Percentiles rank a stretch among this genome's conserved stretches.
These are phyloP conservation scores for Alloplasta piceator DNA, from an alignment of 2,888 invertebrate genomes.

Conservation along the genomic window DNA sequence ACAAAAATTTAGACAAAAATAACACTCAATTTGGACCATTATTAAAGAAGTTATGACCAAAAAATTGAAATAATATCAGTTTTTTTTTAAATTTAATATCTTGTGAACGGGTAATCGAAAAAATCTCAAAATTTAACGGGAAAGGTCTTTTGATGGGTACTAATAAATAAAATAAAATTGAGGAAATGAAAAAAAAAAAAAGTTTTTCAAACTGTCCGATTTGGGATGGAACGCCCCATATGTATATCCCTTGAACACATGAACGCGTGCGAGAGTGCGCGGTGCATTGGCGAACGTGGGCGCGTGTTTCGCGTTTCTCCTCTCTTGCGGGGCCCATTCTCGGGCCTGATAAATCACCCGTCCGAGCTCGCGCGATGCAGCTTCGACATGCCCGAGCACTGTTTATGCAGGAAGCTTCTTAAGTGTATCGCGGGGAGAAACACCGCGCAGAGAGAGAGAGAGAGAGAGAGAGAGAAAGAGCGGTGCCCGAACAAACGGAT, in stretches of 20 bases:
- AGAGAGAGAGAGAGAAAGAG: conserved; percentile 19
- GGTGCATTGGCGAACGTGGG: conserved; percentile 11
- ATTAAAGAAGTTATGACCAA: too few species aligned
- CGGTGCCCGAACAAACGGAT: neutral
- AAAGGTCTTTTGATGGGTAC: too few species aligned
- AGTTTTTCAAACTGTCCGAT: too few species aligned
- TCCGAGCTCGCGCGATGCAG: conserved; percentile 57
- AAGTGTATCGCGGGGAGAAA: conserved; percentile 67
- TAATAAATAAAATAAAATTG: neutral
- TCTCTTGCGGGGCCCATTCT: conserved; percentile 65
- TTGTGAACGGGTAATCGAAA: too few species aligned
- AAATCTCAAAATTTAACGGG: too few species aligned
- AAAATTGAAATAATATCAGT: too few species aligned
- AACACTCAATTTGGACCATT: too few species aligned
- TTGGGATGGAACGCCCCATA: neutral
- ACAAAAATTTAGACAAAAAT: too few species aligned
- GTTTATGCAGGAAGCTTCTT: conserved; percentile 68
- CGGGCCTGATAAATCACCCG: conserved; percentile 69
- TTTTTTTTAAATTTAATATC: too few species aligned
- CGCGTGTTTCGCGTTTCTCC: conserved; percentile 47
- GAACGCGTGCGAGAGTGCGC: conserved; percentile 17
- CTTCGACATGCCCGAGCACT: conserved; percentile 67
- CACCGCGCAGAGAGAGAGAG: conserved; percentile 34
- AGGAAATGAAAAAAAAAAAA: too few species aligned
- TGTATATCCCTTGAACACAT: neutral